These are phyloP conservation scores for Cyclophora albipunctata DNA, from an alignment of 2,888 invertebrate genomes.

Conservation along the genomic window DNA sequence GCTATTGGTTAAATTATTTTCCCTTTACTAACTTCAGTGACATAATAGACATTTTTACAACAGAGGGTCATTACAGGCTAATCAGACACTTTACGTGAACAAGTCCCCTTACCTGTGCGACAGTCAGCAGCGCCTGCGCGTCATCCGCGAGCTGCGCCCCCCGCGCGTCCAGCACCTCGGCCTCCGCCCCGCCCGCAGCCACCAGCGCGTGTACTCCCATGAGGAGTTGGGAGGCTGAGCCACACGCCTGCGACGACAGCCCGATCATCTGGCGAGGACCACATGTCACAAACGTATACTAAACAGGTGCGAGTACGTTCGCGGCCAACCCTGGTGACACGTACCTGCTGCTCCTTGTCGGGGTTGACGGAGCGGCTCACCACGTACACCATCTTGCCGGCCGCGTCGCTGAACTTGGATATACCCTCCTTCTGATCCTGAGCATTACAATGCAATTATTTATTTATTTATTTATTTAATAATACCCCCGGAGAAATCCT, in stretches of 20 bases:
- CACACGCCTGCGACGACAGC: constrained; percentile 30
- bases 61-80: no score
- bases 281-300: neutral
- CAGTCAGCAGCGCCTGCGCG: constrained; percentile 27
- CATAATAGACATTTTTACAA: no score
- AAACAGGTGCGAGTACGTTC: no score
- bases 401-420: constrained; percentile 28
- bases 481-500: neutral
- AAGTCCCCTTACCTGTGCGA: constrained; percentile 27
- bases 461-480: no score
- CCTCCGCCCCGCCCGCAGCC: constrained; percentile 19
- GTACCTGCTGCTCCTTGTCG: constrained; percentile 27
- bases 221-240: constrained; percentile 30
- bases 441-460: neutral
- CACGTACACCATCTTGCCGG: constrained; percentile 32
- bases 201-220: constrained; percentile 29
- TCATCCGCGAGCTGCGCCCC: constrained; percentile 26
- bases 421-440: constrained; percentile 32
- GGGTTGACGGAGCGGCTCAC: constrained; percentile 20
- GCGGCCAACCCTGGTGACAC: neutral
- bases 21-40: no score
- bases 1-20: no score
- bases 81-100: no score
- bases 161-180: constrained; percentile 23
- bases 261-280: constrained; percentile 22